These are phyloP conservation scores for Chlorospingus flavigularis DNA, from an alignment of 2,797 vertebrate genomes.

Conservation along the genomic window DNA sequence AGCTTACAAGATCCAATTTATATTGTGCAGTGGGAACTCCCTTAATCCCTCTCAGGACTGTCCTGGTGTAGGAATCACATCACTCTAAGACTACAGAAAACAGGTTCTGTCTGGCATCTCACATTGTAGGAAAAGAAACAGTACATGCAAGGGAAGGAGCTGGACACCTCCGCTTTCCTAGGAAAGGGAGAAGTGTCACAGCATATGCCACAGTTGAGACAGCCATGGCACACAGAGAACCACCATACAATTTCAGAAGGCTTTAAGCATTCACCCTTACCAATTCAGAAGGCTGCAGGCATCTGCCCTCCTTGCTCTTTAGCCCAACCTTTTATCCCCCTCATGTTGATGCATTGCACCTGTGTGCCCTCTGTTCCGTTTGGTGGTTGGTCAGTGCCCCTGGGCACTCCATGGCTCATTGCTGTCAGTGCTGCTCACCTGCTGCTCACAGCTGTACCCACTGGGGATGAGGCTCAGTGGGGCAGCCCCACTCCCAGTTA, in stretches of 20 bases:
- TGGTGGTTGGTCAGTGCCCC: neutral
- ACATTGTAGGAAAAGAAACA: neutral
- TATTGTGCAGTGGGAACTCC: neutral
- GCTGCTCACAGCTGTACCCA: neutral
- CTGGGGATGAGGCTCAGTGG: fast-evolving
- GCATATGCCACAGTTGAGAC: neutral
- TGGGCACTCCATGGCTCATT: neutral
- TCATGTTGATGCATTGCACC: fast-evolving
- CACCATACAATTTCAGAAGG: neutral
- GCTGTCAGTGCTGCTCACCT: neutral
- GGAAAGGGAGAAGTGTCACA: neutral
- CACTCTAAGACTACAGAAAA: neutral
- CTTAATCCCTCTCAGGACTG: neutral
- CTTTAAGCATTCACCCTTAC: neutral
- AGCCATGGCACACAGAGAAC: neutral
- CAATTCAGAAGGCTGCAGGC: fast-evolving
- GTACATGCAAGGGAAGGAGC: neutral
- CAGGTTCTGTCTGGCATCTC: neutral
- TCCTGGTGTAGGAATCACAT: neutral
- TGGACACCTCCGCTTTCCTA: neutral
- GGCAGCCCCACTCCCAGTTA: fast-evolving
- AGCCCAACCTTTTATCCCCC: neutral
- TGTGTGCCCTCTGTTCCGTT: neutral
- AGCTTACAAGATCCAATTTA: neutral
- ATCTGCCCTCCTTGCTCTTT: neutral